phyloP scores from a whole-genome alignment of 1,140 invertebrate genomes.

The Euura lappo region DNA sequence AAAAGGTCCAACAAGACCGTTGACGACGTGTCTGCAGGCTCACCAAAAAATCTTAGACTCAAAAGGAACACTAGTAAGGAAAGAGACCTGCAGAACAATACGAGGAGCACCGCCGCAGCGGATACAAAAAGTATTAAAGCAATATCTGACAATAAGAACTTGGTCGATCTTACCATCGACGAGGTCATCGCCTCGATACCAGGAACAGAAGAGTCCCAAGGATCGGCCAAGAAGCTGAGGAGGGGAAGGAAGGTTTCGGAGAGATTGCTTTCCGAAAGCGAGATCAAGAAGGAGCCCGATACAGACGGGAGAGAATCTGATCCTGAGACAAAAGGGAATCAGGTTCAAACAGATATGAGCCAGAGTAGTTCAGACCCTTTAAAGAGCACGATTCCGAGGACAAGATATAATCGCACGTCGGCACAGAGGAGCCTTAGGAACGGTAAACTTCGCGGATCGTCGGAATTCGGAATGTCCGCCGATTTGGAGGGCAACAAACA shows the following conservation, averaged over 20 bases:
- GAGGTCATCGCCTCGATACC: constrained; percentile 56
- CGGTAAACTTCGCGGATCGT: constrained; percentile 66
- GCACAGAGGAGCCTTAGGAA: constrained; percentile 66
- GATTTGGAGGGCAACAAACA: constrained; percentile 61
- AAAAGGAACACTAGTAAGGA: constrained; percentile 33
- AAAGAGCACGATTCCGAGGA: constrained; percentile 23
- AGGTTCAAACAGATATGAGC: constrained; percentile 12
- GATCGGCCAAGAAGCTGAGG: constrained; percentile 37
- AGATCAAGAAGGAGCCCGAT: constrained; percentile 51
- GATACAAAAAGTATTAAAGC: constrained; percentile 30
- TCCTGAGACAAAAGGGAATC: constrained; percentile 31
- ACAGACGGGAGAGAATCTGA: constrained; percentile 30
- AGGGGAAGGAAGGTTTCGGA: constrained; percentile 42
- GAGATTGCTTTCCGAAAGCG: constrained; percentile 33
- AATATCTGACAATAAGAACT: constrained; percentile 38
- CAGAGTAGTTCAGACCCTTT: background rate
- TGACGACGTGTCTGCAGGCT: constrained; percentile 31
- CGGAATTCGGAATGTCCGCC: constrained; percentile 56
- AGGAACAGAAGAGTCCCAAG: constrained; percentile 32
- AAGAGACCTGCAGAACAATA: constrained; percentile 23
- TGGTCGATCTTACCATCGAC: constrained; percentile 54
- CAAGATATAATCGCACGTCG: constrained; percentile 30
- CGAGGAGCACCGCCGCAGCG: constrained; percentile 17
- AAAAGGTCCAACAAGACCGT: constrained; percentile 7
- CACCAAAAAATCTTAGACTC: constrained; percentile 17